These are phyloP conservation scores for Temnopleurus reevesii DNA, from an alignment of 53 echinoderm and acorn worm genomes.

Conservation along the genomic window DNA sequence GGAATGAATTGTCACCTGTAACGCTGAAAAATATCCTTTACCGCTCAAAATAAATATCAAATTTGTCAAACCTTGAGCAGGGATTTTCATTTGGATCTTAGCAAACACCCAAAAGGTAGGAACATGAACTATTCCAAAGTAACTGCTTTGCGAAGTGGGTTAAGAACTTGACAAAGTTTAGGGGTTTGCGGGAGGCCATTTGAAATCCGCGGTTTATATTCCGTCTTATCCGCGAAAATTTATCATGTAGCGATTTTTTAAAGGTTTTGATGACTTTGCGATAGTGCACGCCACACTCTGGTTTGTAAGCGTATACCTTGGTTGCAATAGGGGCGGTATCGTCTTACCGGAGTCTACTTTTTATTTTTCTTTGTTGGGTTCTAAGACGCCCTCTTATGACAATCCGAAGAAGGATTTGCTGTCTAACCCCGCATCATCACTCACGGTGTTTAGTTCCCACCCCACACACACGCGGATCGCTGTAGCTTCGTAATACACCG, in stretches of 20 bases:
- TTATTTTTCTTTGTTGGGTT: neutral
- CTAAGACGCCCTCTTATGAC: constrained; percentile 50
- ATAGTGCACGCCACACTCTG: constrained; percentile 24
- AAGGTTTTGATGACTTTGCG: neutral
- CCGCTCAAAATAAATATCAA: constrained; percentile 47
- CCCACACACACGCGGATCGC: constrained; percentile 38
- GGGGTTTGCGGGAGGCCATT: constrained; percentile 22
- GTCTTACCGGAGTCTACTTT: neutral
- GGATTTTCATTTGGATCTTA: neutral
- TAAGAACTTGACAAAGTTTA: constrained; percentile 11
- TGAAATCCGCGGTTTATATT: neutral
- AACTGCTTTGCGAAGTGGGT: constrained; percentile 3
- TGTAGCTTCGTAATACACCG: neutral
- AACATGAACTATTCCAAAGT: neutral
- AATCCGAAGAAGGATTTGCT: constrained; percentile 40
- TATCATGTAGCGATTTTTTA: constrained; percentile 52
- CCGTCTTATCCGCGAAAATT: constrained; percentile 33
- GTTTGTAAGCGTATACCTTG: constrained; percentile 6
- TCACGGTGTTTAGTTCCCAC: constrained; percentile 31
- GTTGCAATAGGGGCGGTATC: constrained; percentile 41
- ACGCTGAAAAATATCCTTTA: constrained; percentile 46
- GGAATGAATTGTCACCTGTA: constrained; percentile 49
- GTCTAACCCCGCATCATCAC: constrained; percentile 33
- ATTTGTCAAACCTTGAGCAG: constrained; percentile 41
- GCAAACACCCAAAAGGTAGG: constrained; percentile 21